Base-by-base conservation (phyloP, 2,888 invertebrate species). In the Chrysina gloriosa region DNA sequence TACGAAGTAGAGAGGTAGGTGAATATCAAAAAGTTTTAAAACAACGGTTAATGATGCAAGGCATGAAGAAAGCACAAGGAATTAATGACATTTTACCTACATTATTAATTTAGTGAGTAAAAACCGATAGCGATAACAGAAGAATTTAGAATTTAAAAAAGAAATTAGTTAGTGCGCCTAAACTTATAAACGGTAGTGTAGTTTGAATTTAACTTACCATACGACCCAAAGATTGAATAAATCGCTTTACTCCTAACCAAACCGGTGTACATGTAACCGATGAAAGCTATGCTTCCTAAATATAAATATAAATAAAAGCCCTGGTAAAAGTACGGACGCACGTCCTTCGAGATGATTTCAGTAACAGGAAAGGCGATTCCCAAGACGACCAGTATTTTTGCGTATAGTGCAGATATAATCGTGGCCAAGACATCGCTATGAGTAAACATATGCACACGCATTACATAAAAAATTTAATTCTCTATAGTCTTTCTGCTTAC, bases 281-380 rank as follows among this genome's bases (percentile, higher is more conserved):
- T 89, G 82, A 94, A 95, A 16, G 88, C 78, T 63, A 95, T 89
- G 75, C 93, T 93, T 47, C 90, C 90, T 69, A 89, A 80, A 79
- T 95, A 95, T 47, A 95, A 84, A 79, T 93, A 95, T 47, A 94
- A 85, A 82, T 95, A 95, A 82, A 93, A 95, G 50, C 92, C 93
- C 89, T 94, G 86, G 80, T 94, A 93, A 78, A 92, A 90, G 67
- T 89, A 88, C 27, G 89, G 87, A 14, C 92, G 90, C 21, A 94
- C 92, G 75, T 90, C 89, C 52, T 89, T 87, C 2, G 93, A 92
- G 70, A 95, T 91, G 58, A 94, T 92, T 84, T 95, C 94, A 2
- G 95, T 93, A 69, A 96, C 89, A 2, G 96, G 95, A 77, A 96
- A 90, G 11, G 95, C 93, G 36, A 95, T 88, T 5, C 94, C 94